Percentiles rank a stretch among this genome's conserved stretches.
Conservation (phyloP, 2,888 invertebrate species). For the Drosophila birchii region DNA sequence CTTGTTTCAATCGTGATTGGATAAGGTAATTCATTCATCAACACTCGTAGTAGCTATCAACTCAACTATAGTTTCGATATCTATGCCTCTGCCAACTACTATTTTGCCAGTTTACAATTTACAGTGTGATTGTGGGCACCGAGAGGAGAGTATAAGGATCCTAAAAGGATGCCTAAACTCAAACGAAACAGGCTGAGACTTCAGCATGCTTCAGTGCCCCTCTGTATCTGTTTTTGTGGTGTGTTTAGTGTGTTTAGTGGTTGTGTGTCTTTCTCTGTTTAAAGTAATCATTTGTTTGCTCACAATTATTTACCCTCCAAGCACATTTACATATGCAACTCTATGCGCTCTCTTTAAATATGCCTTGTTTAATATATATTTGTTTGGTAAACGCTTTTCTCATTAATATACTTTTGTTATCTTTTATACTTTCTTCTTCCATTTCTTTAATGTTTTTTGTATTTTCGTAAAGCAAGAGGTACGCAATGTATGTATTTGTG, state of each 20-base stretch:
- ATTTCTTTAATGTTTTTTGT: conserved; percentile 54
- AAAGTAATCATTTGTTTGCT: conserved; percentile 67
- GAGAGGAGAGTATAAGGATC: neutral
- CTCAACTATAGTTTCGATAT: conserved; percentile 35
- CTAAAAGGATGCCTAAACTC: neutral
- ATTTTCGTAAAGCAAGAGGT: conserved; percentile 79
- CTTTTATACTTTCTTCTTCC: conserved; percentile 42
- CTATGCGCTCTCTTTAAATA: conserved; percentile 52
- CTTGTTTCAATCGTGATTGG: conserved; percentile 57
- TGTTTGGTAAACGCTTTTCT: conserved; percentile 45
- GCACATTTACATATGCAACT: conserved; percentile 48
- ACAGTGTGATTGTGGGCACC: conserved; percentile 46
- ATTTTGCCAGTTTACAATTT: conserved; percentile 71
- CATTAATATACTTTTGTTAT: conserved; percentile 50
- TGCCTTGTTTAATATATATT: conserved; percentile 49
- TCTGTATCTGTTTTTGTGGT: neutral
- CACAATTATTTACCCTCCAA: conserved; percentile 55
- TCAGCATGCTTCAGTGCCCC: conserved; percentile 3
- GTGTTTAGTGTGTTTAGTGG: conserved; percentile 20
- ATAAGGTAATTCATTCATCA: conserved; percentile 6
- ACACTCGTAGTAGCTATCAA: conserved; percentile 33
- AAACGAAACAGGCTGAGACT: neutral
- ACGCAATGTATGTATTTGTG: conserved; percentile 80
- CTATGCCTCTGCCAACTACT: conserved; percentile 38
- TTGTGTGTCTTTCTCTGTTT: conserved; percentile 33